These are phyloP conservation scores for Drosophila acutilabella DNA, from an alignment of 2,888 invertebrate genomes.

Conservation along the genomic window DNA sequence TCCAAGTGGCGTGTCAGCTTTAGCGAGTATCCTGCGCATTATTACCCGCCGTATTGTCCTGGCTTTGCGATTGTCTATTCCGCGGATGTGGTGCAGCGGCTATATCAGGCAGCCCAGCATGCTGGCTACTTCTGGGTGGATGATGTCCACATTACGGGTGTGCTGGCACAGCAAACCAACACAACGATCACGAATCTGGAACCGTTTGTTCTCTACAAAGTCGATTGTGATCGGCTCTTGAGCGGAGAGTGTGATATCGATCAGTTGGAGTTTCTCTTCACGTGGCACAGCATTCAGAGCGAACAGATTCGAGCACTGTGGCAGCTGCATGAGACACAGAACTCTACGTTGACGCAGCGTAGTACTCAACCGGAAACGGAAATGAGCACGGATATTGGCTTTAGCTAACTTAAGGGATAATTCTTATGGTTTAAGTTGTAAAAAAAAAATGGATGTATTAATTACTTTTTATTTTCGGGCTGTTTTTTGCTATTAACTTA, in stretches of 20 bases:
- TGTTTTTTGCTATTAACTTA: slow-evolving; percentile 55
- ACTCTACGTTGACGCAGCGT: slow-evolving; percentile 40
- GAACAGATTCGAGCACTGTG: slow-evolving; percentile 85
- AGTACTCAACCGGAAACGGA: slow-evolving; percentile 26
- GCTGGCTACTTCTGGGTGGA: slow-evolving; percentile 93
- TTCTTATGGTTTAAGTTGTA: background rate
- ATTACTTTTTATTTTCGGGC: slow-evolving; percentile 39
- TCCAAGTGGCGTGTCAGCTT: slow-evolving; percentile 92
- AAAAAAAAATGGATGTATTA: background rate
- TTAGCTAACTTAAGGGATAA: slow-evolving; percentile 56
- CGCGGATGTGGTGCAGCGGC: slow-evolving; percentile 87
- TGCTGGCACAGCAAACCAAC: slow-evolving; percentile 86
- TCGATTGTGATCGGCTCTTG: slow-evolving; percentile 65
- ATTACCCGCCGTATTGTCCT: slow-evolving; percentile 91
- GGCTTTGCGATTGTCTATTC: slow-evolving; percentile 90
- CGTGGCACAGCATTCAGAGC: slow-evolving; percentile 84
- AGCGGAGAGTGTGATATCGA: slow-evolving; percentile 72
- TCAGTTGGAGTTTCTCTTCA: slow-evolving; percentile 82
- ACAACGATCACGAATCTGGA: slow-evolving; percentile 85
- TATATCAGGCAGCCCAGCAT: slow-evolving; percentile 87
- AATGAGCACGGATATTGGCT: slow-evolving; percentile 37
- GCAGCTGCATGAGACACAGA: slow-evolving; percentile 72
- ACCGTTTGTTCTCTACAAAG: slow-evolving; percentile 70
- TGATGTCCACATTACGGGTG: slow-evolving; percentile 92
- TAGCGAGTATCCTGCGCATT: slow-evolving; percentile 87